Conservation (phyloP, 2,797 vertebrate genomes). For the Coilia nasus region DNA sequence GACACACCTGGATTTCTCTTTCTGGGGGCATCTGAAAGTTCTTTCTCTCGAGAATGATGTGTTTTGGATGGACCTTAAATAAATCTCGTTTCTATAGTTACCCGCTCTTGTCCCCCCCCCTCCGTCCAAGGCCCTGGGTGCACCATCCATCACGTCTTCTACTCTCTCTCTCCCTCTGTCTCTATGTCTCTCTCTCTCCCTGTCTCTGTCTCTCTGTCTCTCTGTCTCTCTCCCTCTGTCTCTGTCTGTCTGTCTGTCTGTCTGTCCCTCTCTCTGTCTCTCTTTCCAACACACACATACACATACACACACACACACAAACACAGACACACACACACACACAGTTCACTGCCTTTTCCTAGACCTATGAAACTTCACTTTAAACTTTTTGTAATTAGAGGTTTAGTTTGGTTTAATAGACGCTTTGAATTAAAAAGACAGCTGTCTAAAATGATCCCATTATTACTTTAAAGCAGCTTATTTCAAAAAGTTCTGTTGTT, state of each 20-base stretch:
- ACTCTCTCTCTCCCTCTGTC: no score
- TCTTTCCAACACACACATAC: background rate
- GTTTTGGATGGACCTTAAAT: conserved; percentile 24
- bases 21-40: conserved; percentile 41
- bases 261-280: background rate
- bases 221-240: no score
- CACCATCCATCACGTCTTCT: conserved; percentile 43
- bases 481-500: background rate
- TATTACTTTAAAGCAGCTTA: background rate
- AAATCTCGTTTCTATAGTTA: conserved; percentile 33
- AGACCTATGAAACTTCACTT: background rate
- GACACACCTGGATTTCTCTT: conserved; percentile 64
- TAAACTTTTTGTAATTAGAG: background rate
- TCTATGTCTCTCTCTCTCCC: no score
- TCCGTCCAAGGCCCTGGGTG: conserved; percentile 14
- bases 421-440: background rate
- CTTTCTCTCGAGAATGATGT: conserved; percentile 9
- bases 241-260: no score
- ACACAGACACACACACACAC: background rate
- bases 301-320: background rate
- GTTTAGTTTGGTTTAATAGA: background rate
- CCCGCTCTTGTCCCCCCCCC: conserved; percentile 12
- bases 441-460: background rate
- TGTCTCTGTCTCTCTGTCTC: no score
- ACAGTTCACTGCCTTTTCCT: background rate